Evolutionary conservation across 2,888 invertebrate genomes (phyloP).

Genomic region (Drosophila fungiperda): DNA sequence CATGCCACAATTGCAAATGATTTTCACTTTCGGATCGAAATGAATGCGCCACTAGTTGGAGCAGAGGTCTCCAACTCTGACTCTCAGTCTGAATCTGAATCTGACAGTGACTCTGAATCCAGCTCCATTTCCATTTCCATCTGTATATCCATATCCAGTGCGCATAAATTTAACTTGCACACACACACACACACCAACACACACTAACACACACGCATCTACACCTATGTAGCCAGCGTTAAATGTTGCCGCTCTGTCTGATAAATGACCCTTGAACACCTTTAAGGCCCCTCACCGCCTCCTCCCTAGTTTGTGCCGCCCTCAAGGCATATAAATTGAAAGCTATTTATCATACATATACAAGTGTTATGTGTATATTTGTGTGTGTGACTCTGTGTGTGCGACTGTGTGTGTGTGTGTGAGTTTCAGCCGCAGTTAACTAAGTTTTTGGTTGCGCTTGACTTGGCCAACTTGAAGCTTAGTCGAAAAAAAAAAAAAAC

Average conservation of each 20-base stretch:
- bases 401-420: conserved; percentile 8
- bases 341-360: conserved; percentile 82
- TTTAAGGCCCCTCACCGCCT: conserved; percentile 57
- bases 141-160: conserved; percentile 49
- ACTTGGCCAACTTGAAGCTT: conserved; percentile 30
- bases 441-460: conserved; percentile 75
- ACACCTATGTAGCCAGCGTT: conserved; percentile 66
- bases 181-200: conserved; percentile 12
- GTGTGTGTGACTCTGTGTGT: conserved; percentile 21
- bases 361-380: conserved; percentile 36
- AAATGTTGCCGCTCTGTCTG: conserved; percentile 80
- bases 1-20: conserved; percentile 81
- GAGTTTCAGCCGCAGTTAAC: conserved; percentile 65
- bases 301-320: conserved; percentile 53
- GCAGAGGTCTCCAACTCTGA: conserved; percentile 16
- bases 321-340: conserved; percentile 82
- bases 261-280: conserved; percentile 83
- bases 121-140: conserved; percentile 19
- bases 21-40: conserved; percentile 81
- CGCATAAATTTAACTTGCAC: conserved; percentile 67
- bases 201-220: conserved; percentile 27
- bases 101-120: conserved; percentile 10
- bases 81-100: background rate
- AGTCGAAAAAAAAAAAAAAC: conserved; percentile 4
- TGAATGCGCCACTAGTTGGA: conserved; percentile 71